Evolutionary conservation across 2,888 invertebrate genomes (phyloP), one percentile per base, ranked within the genome.

Genomic region (Apamea crenata): DNA sequence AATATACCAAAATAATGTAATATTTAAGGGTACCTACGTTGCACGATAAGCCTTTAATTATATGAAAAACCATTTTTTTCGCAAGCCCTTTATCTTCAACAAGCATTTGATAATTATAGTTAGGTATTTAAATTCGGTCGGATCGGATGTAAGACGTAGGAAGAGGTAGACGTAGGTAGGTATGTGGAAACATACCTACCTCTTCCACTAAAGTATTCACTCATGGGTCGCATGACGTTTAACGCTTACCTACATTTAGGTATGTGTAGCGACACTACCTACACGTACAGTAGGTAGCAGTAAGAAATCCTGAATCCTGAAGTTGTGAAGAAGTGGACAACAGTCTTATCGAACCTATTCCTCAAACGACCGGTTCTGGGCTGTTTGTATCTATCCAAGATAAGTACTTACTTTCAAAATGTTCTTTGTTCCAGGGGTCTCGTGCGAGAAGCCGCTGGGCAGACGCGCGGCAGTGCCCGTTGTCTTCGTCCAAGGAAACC

Each of bases 401-500:
- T 44, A 70, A 50, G 32, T 36, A 29, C 32, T 50, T 56, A 47
- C 47, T 63, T 12, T 79, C 6, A 25, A 40, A 36, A n/a, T n/a
- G 7, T 67, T 2, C 21, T 14, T 74, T 10, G 4, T 83, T 92
- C 10, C 91, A 96, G 96, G 94, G 29, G 91, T 90, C 29, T 83
- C 93, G 36, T 83, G 91, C 56, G 94, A 93, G 85, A 90, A 91
- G 79, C 90, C 91, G 67, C 89, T 95, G 53, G 94, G 92, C 10
- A 91, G 96, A 29, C 92, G 96, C 0, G 90, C 91, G 2, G 93
- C 92, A 14, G 98, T 99, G 79, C 99, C 99, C 0, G 97, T 99
- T 36, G 95, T 99, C 73, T 98, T 98, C 93, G 98, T 98, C 2
- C 97, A 97, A 85, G 99, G 99, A 76, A 98, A 98, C 0, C 98